A percentile compares a stretch with the other conserved stretches of the same genome.
These are phyloP conservation scores for Aphelinus certus DNA, from an alignment of 1,140 invertebrate genomes.

Conservation along the genomic window DNA sequence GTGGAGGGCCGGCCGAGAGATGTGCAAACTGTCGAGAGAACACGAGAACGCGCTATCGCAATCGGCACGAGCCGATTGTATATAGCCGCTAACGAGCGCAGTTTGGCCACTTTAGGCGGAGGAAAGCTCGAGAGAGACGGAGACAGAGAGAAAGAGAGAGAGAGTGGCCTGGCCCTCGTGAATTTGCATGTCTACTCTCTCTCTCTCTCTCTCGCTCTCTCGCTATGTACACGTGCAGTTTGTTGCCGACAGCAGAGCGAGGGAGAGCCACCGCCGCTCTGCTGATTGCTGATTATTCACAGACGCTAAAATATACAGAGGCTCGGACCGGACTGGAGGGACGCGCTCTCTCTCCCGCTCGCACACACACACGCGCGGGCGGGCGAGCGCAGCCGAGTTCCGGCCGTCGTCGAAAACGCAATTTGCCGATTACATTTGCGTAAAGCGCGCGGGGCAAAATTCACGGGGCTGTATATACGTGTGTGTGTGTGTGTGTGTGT, in stretches of 20 bases:
- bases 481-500: too few species aligned
- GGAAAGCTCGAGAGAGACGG: too few species aligned
- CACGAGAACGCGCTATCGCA: conserved; percentile 2
- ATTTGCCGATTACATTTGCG: conserved; percentile 40
- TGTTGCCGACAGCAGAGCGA: conserved; percentile 19
- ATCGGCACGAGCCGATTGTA: conserved; percentile 10
- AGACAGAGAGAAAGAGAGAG: too few species aligned
- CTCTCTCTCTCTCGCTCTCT: conserved; percentile 9
- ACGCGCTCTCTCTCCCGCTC: too few species aligned
- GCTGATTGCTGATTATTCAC: conserved; percentile 54
- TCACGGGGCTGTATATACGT: too few species aligned
- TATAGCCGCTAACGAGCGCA: conserved; percentile 30
- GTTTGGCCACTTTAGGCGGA: conserved; percentile 18
- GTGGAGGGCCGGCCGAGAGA: too few species aligned
- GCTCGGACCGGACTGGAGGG: not conserved
- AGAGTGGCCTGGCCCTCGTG: not conserved
- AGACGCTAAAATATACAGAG: conserved; percentile 49
- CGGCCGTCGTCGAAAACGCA: conserved; percentile 24
- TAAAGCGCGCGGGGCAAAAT: conserved; percentile 1
- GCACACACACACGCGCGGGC: not conserved
- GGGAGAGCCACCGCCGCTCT: conserved; percentile 15
- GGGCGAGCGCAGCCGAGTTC: not conserved
- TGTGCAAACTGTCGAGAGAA: not conserved
- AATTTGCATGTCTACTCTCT: conserved; percentile 37
- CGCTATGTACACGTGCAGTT: conserved; percentile 35